Evolutionary conservation across 1,140 invertebrate species (phyloP), one percentile per base, ranked within the genome.

Genomic region (Campoletis sonorensis): DNA sequence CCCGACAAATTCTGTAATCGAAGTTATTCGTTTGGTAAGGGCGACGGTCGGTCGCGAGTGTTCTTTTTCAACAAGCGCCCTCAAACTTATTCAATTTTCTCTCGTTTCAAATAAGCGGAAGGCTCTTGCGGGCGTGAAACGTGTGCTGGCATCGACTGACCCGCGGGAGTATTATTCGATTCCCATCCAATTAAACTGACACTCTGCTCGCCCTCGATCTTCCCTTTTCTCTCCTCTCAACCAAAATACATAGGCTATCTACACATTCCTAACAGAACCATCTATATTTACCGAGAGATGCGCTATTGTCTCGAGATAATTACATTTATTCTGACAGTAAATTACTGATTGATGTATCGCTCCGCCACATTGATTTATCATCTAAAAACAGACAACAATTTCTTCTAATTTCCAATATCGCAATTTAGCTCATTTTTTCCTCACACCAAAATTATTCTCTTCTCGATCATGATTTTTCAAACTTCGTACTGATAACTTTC

Each of bases 71-170:
- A 27, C 30, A 71, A 70, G 78, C 58, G 72, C 61, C 64, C 75
- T 64, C 79, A 54, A 83, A 83, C 71, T 75, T 79, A 80, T 83
- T 83, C 82, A 83, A 83, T 83, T 76, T 78, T 83, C 77, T 67
- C 33, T 21, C 58, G 72, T 67, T 68, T 37, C 33, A 67, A 81
- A 81, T 51, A 40, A 75, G 37, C 71, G 80, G 27, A 68, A 51
- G 37, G 49, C 37, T 33, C 27, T 26, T 5, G 71, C 71, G 40
- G 13, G 33, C 40, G 30, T 51, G 72, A 49, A 58, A 76, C 30
- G 49, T 67, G 49, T 58, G 45, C 72, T 76, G 72, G 51, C 23
- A 33, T 33, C 27, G 8, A 58, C 49, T 21, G 26, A 23, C 54
- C 54, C 21, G 67, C 72, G 72, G 37, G 80, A 81, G 80, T 81